Evolutionary conservation across 2,113 vertebrate species (phyloP).

Genomic region (Antennarius striatus): DNA sequence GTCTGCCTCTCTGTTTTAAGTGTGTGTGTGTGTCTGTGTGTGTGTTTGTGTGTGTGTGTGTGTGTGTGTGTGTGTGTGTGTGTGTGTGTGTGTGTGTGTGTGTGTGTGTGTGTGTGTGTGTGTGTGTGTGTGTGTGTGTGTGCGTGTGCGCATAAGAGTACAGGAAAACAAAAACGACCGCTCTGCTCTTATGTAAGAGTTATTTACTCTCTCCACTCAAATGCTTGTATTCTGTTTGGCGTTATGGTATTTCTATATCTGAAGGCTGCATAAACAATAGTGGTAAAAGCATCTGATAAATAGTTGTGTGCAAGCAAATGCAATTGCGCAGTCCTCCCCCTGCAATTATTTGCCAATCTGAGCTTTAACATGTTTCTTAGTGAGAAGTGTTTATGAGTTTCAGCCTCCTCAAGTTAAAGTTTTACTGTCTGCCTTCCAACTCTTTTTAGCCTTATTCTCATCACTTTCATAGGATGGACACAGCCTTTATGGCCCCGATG

Average conservation of each 20-base stretch:
- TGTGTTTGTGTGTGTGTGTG: too few relatives aligned
- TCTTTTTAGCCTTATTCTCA: conserved; percentile 24
- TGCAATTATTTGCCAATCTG: conserved; percentile 39
- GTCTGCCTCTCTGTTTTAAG: conserved; percentile 24
- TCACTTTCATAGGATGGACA: conserved; percentile 35
- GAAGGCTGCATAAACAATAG: neutral
- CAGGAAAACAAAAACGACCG: conserved; percentile 40
- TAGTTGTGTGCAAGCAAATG: conserved; percentile 30
- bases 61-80: too few relatives aligned
- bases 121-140: too few relatives aligned
- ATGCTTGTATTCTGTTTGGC: conserved; percentile 29
- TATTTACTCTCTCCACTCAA: conserved; percentile 49
- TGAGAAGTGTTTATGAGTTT: conserved; percentile 46
- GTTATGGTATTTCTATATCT: conserved; percentile 39
- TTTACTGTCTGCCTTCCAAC: conserved; percentile 31
- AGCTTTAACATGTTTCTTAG: conserved; percentile 21
- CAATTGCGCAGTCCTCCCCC: conserved; percentile 18
- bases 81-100: conserved; percentile 4
- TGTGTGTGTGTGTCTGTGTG: conserved; percentile 15
- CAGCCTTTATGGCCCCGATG: conserved; percentile 36
- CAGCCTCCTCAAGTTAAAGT: conserved; percentile 26
- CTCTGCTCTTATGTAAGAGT: conserved; percentile 30
- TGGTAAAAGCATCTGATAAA: conserved; percentile 5
- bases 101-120: neutral
- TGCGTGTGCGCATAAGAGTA: neutral